These are phyloP conservation scores for Ceratosolen solmsi DNA, from an alignment of 1,140 invertebrate genomes.

Conservation along the genomic window DNA sequence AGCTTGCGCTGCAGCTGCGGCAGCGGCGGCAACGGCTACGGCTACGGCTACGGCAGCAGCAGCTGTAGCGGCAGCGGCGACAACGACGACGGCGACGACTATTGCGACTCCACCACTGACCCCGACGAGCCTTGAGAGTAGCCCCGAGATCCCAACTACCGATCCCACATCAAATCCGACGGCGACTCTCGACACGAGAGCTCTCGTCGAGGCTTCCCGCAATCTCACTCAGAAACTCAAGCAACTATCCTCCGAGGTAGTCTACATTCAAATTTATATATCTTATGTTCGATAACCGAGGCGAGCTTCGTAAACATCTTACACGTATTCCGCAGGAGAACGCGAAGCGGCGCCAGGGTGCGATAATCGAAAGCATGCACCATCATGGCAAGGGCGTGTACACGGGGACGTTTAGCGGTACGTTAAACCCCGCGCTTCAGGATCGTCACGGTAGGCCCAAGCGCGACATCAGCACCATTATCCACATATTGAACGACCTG, in stretches of 20 bases:
- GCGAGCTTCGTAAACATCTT: not conserved
- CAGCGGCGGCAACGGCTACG: constrained; percentile 29
- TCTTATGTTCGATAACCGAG: too few species aligned
- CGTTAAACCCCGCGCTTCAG: constrained; percentile 93
- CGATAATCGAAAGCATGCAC: constrained; percentile 94
- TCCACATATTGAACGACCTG: constrained; percentile 95
- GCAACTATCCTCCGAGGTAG: constrained; percentile 90
- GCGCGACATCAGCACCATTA: constrained; percentile 93
- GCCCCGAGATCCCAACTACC: constrained; percentile 48
- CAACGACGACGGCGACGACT: constrained; percentile 31
- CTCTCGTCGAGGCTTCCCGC: constrained; percentile 89
- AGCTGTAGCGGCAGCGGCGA: constrained; percentile 29
- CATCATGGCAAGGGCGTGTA: constrained; percentile 93
- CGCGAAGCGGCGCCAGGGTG: constrained; percentile 78
- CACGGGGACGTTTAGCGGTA: constrained; percentile 88
- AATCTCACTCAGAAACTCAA: constrained; percentile 93
- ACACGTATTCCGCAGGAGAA: constrained; percentile 63
- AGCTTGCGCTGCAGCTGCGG: constrained; percentile 36
- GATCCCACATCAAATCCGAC: constrained; percentile 63
- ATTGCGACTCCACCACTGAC: constrained; percentile 48
- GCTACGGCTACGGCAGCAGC: constrained; percentile 12
- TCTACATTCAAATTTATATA: too few species aligned
- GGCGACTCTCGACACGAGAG: constrained; percentile 79
- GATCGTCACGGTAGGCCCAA: constrained; percentile 92
- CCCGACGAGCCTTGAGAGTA: constrained; percentile 53